Conservation (phyloP, 37 sponge, comb jelly and placozoan genomes). For the Oopsacas minuta region DNA sequence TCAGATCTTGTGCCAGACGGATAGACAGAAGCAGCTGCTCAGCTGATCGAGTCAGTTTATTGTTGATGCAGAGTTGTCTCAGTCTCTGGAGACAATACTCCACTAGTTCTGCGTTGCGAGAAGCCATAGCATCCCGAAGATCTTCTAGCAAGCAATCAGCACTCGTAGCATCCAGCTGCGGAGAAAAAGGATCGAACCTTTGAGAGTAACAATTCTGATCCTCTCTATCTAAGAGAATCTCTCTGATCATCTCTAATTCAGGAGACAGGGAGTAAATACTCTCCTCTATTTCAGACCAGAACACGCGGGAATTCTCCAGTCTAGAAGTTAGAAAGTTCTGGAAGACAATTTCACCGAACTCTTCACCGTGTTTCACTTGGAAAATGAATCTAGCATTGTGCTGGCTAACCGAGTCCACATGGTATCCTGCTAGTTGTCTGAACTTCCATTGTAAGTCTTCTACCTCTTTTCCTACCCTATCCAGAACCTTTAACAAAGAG, state of each 20-base stretch:
- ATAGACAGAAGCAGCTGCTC: conserved; percentile 1
- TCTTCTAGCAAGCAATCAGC: conserved; percentile 3
- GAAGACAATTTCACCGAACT: not conserved
- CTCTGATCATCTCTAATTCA: not conserved
- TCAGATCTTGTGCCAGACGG: not conserved
- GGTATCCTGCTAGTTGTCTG: not conserved
- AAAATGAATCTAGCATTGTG: not conserved
- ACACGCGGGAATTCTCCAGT: not conserved
- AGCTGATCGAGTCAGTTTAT: not conserved
- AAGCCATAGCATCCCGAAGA: not conserved
- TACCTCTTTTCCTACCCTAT: not conserved
- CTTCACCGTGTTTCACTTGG: not conserved
- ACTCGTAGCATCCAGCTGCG: not conserved
- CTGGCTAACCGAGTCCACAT: not conserved
- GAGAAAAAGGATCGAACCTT: not conserved
- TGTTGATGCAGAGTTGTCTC: not conserved
- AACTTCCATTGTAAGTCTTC: conserved; percentile 12
- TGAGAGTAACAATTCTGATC: not conserved
- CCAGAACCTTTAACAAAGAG: not conserved
- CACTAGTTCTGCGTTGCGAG: not conserved
- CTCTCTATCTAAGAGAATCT: not conserved
- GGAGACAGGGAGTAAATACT: conserved; percentile 2
- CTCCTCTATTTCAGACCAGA: not conserved
- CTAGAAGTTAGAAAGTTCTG: not conserved
- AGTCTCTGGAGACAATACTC: not conserved